A percentile compares a stretch with the other conserved stretches of the same genome.
Evolutionary conservation across 2,113 vertebrate genomes (phyloP).

Genomic region (Seriola aureovittata): DNA sequence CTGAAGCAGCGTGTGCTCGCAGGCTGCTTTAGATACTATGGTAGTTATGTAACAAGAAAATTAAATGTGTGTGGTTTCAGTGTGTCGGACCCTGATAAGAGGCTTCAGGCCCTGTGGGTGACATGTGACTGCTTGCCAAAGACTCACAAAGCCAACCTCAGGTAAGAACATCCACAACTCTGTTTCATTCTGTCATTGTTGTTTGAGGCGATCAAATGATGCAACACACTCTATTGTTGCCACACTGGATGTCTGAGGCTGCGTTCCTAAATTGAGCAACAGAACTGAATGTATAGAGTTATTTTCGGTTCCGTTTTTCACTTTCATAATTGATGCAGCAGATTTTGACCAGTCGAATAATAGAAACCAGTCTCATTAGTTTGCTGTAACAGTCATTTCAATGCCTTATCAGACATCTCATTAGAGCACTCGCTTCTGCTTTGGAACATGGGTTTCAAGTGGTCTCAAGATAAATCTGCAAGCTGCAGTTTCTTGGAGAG

Average conservation of each 20-base stretch:
- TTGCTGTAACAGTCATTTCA: neutral
- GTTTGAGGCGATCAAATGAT: neutral
- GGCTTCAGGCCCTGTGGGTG: slow-evolving; percentile 96
- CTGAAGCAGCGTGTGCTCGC: slow-evolving; percentile 7
- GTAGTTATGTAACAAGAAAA: slow-evolving; percentile 1
- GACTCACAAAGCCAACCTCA: slow-evolving; percentile 93
- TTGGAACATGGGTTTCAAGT: neutral
- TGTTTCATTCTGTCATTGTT: neutral
- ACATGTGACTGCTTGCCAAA: slow-evolving; percentile 93
- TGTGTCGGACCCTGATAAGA: slow-evolving; percentile 93
- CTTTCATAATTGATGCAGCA: neutral
- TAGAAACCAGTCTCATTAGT: neutral
- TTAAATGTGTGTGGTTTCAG: slow-evolving; percentile 78
- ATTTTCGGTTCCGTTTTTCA: neutral
- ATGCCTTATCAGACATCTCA: neutral
- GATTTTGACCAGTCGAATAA: neutral
- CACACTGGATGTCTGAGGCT: neutral
- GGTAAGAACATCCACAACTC: slow-evolving; percentile 77
- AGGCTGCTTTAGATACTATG: neutral
- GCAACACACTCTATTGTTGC: neutral
- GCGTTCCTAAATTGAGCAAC: neutral
- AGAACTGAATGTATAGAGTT: neutral
- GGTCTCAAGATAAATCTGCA: neutral
- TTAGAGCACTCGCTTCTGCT: neutral
- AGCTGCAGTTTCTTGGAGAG: neutral